Evolutionary conservation across 1,140 invertebrate genomes (phyloP).

Genomic region (Calliopsis andreniformis): DNA sequence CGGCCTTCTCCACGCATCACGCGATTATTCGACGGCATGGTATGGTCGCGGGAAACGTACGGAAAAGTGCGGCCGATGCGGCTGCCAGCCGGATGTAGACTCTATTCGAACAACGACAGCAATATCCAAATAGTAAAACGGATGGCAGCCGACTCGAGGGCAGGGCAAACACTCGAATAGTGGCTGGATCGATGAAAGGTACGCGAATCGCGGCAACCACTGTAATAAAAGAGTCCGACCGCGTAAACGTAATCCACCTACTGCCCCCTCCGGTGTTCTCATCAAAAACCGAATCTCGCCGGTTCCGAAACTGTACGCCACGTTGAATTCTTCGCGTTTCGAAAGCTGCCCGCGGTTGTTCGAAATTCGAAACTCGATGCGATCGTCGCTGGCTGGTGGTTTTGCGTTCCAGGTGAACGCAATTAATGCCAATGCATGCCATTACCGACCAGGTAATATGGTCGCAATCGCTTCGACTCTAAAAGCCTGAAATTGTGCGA

Average conservation of each 20-base stretch:
- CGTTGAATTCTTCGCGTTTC: constrained; percentile 3
- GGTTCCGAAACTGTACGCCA: neutral
- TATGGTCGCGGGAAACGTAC: neutral
- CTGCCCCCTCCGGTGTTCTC: neutral
- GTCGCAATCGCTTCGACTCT: too few relatives aligned
- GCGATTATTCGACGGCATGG: neutral
- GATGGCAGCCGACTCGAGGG: constrained; percentile 53
- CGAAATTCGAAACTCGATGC: neutral
- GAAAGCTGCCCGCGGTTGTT: neutral
- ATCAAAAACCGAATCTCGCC: neutral
- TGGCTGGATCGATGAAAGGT: constrained; percentile 59
- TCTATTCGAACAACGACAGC: constrained; percentile 28
- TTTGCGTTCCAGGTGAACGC: neutral
- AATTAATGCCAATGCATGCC: neutral
- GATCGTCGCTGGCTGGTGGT: neutral
- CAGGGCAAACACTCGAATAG: constrained; percentile 59
- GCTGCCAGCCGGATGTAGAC: constrained; percentile 1
- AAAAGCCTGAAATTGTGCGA: too few relatives aligned
- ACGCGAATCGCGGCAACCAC: constrained; percentile 20
- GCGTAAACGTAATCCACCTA: constrained; percentile 51
- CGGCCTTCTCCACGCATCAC: constrained; percentile 7
- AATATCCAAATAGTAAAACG: constrained; percentile 66
- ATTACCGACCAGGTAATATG: neutral
- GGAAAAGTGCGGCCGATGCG: neutral
- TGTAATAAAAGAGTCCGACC: constrained; percentile 61